These are phyloP conservation scores for Cebus imitator DNA, from an alignment of 2,113 vertebrate species.

Conservation along the genomic window DNA sequence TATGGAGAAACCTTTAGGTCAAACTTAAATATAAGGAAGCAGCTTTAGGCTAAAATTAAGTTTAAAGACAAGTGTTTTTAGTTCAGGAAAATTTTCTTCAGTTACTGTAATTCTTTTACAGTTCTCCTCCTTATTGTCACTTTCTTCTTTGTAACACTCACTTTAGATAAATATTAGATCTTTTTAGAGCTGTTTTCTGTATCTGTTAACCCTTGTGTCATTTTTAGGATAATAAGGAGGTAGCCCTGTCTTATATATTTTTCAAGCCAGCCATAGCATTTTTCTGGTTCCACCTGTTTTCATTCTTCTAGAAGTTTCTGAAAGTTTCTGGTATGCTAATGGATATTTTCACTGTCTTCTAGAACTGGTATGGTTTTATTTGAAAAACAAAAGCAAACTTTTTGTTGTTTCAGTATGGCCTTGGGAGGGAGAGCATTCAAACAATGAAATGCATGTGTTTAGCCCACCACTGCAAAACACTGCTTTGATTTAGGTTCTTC, in stretches of 20 bases:
- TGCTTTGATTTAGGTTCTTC: background rate
- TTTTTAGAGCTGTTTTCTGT: background rate
- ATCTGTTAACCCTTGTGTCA: background rate
- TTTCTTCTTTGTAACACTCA: background rate
- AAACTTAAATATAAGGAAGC: background rate
- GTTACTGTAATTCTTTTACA: background rate
- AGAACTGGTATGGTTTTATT: background rate
- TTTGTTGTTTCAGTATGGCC: background rate
- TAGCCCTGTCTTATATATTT: background rate
- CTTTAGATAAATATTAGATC: background rate
- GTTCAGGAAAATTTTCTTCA: background rate
- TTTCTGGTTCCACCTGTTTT: conserved; percentile 20
- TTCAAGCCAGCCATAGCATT: background rate
- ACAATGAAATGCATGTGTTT: background rate
- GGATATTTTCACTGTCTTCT: background rate
- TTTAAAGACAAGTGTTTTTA: background rate
- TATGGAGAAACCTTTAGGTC: background rate
- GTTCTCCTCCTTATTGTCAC: background rate
- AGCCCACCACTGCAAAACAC: background rate
- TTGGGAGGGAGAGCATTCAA: background rate
- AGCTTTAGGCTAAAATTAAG: background rate
- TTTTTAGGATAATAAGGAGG: background rate
- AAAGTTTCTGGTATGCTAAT: background rate
- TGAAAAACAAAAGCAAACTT: background rate
- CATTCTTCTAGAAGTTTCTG: conserved; percentile 8